Evolutionary conservation across 2,113 vertebrate genomes (phyloP).

Genomic region (Hippocampus abdominalis): DNA sequence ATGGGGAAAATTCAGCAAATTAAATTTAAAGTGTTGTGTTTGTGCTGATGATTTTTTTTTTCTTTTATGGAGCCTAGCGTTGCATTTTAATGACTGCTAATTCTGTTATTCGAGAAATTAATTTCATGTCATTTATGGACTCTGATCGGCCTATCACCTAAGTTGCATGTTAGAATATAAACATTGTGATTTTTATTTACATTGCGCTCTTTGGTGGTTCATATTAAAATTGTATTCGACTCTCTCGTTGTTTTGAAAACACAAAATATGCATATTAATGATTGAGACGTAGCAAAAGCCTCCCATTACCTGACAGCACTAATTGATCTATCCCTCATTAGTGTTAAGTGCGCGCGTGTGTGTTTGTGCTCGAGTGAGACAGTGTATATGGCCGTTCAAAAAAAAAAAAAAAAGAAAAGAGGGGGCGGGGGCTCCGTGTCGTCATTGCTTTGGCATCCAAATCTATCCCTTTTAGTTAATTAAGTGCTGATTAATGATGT

Average conservation of each 20-base stretch:
- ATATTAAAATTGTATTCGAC: not conserved
- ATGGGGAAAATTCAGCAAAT: not conserved
- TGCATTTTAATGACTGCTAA: not conserved
- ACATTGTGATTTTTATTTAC: not conserved
- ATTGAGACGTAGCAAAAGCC: not conserved
- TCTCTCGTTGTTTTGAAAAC: not conserved
- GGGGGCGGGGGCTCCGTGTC: slow-evolving; percentile 13
- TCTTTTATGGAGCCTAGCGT: not conserved
- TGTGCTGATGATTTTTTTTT: not conserved
- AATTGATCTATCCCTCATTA: slow-evolving; percentile 33
- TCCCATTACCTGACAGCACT: slow-evolving; percentile 23
- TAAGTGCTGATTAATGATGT: slow-evolving; percentile 71
- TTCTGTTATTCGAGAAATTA: not conserved
- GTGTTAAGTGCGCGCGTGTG: slow-evolving; percentile 21
- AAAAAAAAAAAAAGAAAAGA: not conserved
- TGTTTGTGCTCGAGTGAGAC: slow-evolving; percentile 11
- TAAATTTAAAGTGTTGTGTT: not conserved
- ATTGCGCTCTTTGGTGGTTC: not conserved
- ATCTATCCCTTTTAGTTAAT: slow-evolving; percentile 61
- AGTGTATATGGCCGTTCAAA: slow-evolving; percentile 21
- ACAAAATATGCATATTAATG: not conserved
- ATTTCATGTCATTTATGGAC: not conserved
- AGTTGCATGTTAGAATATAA: not conserved
- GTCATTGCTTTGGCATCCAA: slow-evolving; percentile 47
- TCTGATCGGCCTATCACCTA: not conserved